Base-by-base conservation (phyloP, 2,113 vertebrate species). In the Zosterops japonicus region DNA sequence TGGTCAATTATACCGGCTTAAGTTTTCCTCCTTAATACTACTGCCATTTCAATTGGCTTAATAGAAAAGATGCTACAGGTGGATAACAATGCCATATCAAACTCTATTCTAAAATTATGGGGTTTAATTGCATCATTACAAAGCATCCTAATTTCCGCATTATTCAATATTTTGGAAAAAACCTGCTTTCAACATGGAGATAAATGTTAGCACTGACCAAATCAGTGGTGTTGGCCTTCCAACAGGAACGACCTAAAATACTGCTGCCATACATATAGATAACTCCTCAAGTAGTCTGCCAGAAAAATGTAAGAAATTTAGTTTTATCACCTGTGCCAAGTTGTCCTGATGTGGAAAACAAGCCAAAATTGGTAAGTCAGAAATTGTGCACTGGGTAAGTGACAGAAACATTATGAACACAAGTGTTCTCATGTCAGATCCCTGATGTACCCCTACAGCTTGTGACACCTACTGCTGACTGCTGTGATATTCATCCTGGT, bases 401-500 rank as follows among this genome's bases (percentile, higher is more conserved):
- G 95, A 93, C 71, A 90, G 87, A 93, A 87, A 77, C 74, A 80
- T 84, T 85, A 91, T 20, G 86, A 91, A 93, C 81, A 69, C 59
- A 77, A 85, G 61, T 57, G 59, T 87, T 84, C 53, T 90, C 1
- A 4, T 91, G 84, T 90, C 91, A 93, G 90, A 94, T 90, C 39
- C 63, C 71, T 90, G 70, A 93, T 63, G 78, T 70, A 97, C 50
- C 75, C 67, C 42, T 67, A 93, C 27, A 93, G 87, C 78, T 89
- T 95, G 78, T 94, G 91, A 95, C 84, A 93, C 24, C 79, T 93
- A 88, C 92, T 92, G 79, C 92, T 96, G 85, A 87, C 68, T 93
- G 90, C 77, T 71, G 36, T 79, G 90, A 90, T 96, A 93, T 71
- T 90, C 75, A 78, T 21, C 53, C 72, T 92, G 88, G 87, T 90